Percentiles rank a stretch among this genome's conserved stretches.
Evolutionary conservation across 2,888 invertebrate genomes (phyloP).

Genomic region (Pollenia griseotomentosa): DNA sequence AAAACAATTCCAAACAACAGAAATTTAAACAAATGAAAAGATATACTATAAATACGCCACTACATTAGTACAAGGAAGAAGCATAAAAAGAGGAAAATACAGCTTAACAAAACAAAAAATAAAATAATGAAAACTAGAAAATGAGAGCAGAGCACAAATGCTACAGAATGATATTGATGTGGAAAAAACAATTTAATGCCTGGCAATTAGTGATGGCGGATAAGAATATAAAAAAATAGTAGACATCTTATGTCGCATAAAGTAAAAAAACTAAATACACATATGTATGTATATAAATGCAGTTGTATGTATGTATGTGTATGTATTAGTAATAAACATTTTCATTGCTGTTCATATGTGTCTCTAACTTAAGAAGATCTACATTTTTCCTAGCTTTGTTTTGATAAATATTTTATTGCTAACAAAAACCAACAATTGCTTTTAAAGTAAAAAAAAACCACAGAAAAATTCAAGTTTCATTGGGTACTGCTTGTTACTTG

Average conservation of each 20-base stretch:
- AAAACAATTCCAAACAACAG: slow-evolving; percentile 30
- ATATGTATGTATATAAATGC: neutral
- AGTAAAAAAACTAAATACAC: neutral
- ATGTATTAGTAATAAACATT: neutral
- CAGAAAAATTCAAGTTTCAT: slow-evolving; percentile 55
- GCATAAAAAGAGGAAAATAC: neutral
- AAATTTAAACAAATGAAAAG: neutral
- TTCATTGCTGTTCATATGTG: slow-evolving; percentile 13
- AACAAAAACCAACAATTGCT: slow-evolving; percentile 1
- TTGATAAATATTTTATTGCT: neutral
- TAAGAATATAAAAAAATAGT: slow-evolving; percentile 54
- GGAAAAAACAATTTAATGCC: slow-evolving; percentile 70
- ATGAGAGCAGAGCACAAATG: slow-evolving; percentile 37
- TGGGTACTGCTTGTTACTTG: slow-evolving; percentile 50
- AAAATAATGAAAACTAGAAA: neutral
- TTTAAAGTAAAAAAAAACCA: slow-evolving; percentile 17
- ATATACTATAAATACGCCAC: neutral
- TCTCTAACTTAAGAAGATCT: slow-evolving; percentile 2
- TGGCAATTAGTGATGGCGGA: slow-evolving; percentile 73
- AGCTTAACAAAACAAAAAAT: slow-evolving; percentile 12
- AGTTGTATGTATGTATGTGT: neutral
- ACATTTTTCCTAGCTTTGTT: neutral
- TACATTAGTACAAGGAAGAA: neutral
- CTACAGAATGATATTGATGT: slow-evolving; percentile 36
- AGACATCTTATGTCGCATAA: slow-evolving; percentile 52